A percentile compares a stretch with the other conserved stretches of the same genome.
Evolutionary conservation across 1,140 invertebrate genomes (phyloP).

Genomic region (Drosophila athabasca): DNA sequence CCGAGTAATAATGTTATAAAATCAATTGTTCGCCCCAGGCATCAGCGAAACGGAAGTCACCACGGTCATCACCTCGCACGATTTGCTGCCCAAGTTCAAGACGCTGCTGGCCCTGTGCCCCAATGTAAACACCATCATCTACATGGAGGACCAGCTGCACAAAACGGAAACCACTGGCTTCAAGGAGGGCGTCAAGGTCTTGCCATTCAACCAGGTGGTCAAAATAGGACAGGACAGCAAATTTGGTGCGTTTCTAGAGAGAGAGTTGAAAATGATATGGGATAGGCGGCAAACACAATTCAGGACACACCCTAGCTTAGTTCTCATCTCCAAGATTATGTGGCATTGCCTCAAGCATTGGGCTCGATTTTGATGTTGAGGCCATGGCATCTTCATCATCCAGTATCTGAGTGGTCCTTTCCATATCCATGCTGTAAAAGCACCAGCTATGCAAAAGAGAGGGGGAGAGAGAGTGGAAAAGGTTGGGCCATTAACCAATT

Average conservation of each 20-base stretch:
- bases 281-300: too few relatives aligned
- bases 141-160: slow-evolving; percentile 94
- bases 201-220: slow-evolving; percentile 87
- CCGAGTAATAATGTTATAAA: background rate
- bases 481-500: background rate
- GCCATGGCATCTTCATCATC: background rate
- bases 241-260: slow-evolving; percentile 61
- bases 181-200: slow-evolving; percentile 87
- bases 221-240: slow-evolving; percentile 83
- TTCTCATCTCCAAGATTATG: too few relatives aligned
- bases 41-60: slow-evolving; percentile 98
- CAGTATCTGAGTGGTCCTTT: too few relatives aligned
- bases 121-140: slow-evolving; percentile 91
- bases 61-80: slow-evolving; percentile 94
- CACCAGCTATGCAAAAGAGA: slow-evolving; percentile 21
- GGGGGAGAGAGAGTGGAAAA: background rate
- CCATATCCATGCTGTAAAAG: slow-evolving; percentile 1
- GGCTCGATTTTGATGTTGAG: too few relatives aligned
- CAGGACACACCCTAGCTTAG: too few relatives aligned
- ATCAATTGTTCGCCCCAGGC: slow-evolving; percentile 48
- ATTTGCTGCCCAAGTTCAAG: slow-evolving; percentile 95
- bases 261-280: too few relatives aligned
- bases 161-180: slow-evolving; percentile 88
- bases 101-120: slow-evolving; percentile 88
- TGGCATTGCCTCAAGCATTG: too few relatives aligned